phyloP scores from a whole-genome alignment of 1,140 invertebrate genomes.

The Nymphalis io region DNA sequence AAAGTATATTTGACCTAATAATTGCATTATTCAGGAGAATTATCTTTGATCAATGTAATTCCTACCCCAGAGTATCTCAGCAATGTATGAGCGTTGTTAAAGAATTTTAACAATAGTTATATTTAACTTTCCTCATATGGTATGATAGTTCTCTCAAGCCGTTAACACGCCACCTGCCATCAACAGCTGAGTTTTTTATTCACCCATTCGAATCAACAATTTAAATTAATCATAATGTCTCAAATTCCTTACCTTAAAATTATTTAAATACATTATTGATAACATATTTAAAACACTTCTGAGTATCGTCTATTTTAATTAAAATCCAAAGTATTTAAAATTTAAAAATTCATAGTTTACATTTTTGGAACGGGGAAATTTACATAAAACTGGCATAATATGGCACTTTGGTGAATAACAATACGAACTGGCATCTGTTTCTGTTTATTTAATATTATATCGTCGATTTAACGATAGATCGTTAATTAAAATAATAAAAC shows the following conservation, averaged over 20 bases:
- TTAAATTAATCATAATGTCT: constrained; percentile 23
- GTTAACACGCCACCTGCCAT: constrained; percentile 32
- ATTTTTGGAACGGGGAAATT: constrained; percentile 1
- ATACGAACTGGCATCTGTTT: not conserved
- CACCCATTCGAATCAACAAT: not conserved
- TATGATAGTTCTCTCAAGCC: constrained; percentile 19
- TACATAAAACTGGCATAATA: not conserved
- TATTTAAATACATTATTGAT: not conserved
- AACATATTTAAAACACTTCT: constrained; percentile 9
- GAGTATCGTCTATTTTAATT: constrained; percentile 1
- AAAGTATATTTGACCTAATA: not conserved
- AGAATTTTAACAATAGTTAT: constrained; percentile 17
- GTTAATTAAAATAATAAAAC: not conserved
- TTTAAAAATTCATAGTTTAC: constrained; percentile 1
- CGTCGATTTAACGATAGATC: not conserved
- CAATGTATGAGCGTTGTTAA: constrained; percentile 4
- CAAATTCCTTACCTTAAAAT: constrained; percentile 8
- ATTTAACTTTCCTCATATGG: constrained; percentile 30
- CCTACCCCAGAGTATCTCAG: constrained; percentile 17
- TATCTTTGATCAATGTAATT: constrained; percentile 7
- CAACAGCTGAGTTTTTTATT: constrained; percentile 37
- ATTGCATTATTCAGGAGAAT: not conserved
- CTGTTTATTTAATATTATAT: not conserved
- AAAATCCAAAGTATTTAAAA: not conserved
- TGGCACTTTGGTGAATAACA: not conserved